Evolutionary conservation across 2,888 invertebrate genomes (phyloP), one percentile per base, ranked within the genome.

Genomic region (Drosophila siamana): DNA sequence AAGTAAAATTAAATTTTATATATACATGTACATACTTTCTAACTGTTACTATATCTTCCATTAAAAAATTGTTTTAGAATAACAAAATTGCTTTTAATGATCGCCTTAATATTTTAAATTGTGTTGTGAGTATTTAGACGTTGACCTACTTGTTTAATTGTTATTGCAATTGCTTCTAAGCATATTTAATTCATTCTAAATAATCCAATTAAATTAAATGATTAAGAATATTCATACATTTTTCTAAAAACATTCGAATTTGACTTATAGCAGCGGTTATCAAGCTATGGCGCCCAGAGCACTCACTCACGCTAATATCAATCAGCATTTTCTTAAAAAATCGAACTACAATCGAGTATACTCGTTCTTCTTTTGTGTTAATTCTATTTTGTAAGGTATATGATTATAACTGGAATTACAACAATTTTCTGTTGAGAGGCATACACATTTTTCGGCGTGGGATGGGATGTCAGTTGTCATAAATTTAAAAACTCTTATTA

Each of bases 401-500:
- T n/a, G n/a, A n/a, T n/a, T n/a, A n/a, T n/a, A n/a, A n/a, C n/a
- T n/a, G n/a, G n/a, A n/a, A n/a, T n/a, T n/a, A n/a, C n/a, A n/a
- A n/a, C n/a, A n/a, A n/a, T n/a, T n/a, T n/a, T n/a, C n/a, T n/a
- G n/a, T n/a, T n/a, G n/a, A n/a, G n/a, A n/a, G n/a, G n/a, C n/a
- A n/a, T n/a, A n/a, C n/a, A n/a, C n/a, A n/a, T n/a, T n/a, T n/a
- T n/a, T n/a, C n/a, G n/a, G n/a, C n/a, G n/a, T n/a, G n/a, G n/a
- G n/a, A n/a, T n/a, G n/a, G n/a, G n/a, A n/a, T n/a, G n/a, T n/a
- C n/a, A n/a, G n/a, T n/a, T n/a, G n/a, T n/a, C n/a, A n/a, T 47
- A n/a, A 44, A 46, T 55, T 33, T 36, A 56, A 54, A 57, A 68
- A 50, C 48, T n/a, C 40, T 38, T 44, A 55, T n/a, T 7, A n/a